Evolutionary conservation across 2,888 invertebrate species (phyloP).

Genomic region (Zonitis immaculata): DNA sequence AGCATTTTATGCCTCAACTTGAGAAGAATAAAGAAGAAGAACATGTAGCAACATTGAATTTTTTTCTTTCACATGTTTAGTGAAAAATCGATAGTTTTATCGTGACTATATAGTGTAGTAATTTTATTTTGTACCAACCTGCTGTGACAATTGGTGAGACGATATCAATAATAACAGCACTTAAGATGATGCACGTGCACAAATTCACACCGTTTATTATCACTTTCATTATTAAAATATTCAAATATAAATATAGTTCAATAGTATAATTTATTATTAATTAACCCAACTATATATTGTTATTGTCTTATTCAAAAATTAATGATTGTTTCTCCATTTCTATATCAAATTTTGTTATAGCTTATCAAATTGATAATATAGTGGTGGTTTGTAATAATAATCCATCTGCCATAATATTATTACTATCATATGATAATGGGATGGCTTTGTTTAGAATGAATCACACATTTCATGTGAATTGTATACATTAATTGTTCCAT

Average conservation of each 20-base stretch:
- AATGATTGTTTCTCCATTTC: neutral
- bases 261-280: too few species aligned
- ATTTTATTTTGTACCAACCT: neutral
- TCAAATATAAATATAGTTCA: too few species aligned
- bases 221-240: neutral
- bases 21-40: too few species aligned
- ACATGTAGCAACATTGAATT: too few species aligned
- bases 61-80: too few species aligned
- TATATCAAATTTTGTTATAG: too few species aligned
- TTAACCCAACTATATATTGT: too few species aligned
- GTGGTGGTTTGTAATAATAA: constrained; percentile 1
- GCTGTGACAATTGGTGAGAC: neutral
- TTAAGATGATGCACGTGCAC: neutral
- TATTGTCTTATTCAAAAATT: neutral
- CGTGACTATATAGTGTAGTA: too few species aligned
- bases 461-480: constrained; percentile 11
- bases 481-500: constrained; percentile 16
- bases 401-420: constrained; percentile 16
- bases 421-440: constrained; percentile 11
- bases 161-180: neutral
- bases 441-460: constrained; percentile 19
- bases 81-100: too few species aligned
- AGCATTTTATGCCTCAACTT: too few species aligned
- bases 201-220: neutral
- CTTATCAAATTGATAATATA: too few species aligned